These are phyloP conservation scores for Heliothis peltigera DNA, from an alignment of 2,888 invertebrate genomes.

Conservation along the genomic window DNA sequence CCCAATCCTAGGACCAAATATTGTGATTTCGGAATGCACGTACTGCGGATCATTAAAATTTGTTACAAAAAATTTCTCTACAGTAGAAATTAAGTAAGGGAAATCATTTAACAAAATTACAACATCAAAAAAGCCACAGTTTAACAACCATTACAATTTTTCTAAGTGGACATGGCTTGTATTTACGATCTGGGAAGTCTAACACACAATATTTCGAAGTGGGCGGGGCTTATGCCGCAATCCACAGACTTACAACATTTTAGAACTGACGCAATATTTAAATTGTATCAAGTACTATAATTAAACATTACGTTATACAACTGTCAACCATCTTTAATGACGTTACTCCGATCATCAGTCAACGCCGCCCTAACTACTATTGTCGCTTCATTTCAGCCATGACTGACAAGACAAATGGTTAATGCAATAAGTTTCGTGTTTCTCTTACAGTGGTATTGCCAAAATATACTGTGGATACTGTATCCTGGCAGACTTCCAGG, in stretches of 20 bases:
- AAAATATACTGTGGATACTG: slow-evolving; percentile 48
- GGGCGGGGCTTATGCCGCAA: slow-evolving; percentile 6
- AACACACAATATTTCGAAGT: too few relatives aligned
- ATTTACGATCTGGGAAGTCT: too few relatives aligned
- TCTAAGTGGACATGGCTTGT: too few relatives aligned
- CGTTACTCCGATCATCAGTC: slow-evolving; percentile 31
- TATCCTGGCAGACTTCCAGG: slow-evolving; percentile 51
- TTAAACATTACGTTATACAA: slow-evolving; percentile 12
- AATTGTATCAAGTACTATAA: slow-evolving; percentile 19
- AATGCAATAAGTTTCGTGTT: slow-evolving; percentile 37
- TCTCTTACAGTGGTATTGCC: slow-evolving; percentile 43
- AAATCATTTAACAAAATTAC: too few relatives aligned
- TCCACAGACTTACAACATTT: slow-evolving; percentile 17
- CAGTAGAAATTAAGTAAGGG: too few relatives aligned
- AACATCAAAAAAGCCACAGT: too few relatives aligned
- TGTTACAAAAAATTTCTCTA: too few relatives aligned
- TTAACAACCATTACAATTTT: slow-evolving; percentile 1
- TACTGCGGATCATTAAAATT: too few relatives aligned
- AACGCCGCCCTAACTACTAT: slow-evolving; percentile 15
- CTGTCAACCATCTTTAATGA: slow-evolving; percentile 26
- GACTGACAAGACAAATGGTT: slow-evolving; percentile 49
- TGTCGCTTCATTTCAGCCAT: slow-evolving; percentile 46
- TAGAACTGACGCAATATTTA: slow-evolving; percentile 23
- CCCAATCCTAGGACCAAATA: too few relatives aligned
- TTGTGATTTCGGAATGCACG: too few relatives aligned